These are phyloP conservation scores for Bostrychus sinensis DNA, from an alignment of 2,113 vertebrate species.

Conservation along the genomic window DNA sequence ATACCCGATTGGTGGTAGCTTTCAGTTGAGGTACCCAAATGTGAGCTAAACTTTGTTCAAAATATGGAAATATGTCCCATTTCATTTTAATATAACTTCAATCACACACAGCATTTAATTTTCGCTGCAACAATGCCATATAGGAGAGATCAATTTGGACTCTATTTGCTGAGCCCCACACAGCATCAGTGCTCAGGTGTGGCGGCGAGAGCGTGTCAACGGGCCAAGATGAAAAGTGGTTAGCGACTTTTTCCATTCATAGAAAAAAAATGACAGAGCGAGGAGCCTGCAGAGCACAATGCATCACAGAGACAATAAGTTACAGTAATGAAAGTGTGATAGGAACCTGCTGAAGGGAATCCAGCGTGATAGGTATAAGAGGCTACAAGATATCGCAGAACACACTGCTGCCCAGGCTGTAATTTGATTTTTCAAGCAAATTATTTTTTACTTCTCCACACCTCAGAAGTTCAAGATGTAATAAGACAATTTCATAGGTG, in stretches of 20 bases:
- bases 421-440: conserved; percentile 43
- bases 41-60: conserved; percentile 26
- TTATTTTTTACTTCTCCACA: conserved; percentile 8
- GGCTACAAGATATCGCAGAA: conserved; percentile 27
- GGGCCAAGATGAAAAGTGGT: conserved; percentile 66
- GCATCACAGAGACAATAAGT: conserved; percentile 71
- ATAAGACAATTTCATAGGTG: conserved; percentile 19
- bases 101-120: conserved; percentile 43
- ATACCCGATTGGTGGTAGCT: neutral
- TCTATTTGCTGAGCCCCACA: conserved; percentile 59
- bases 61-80: conserved; percentile 49
- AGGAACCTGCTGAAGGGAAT: conserved; percentile 73
- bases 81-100: conserved; percentile 55
- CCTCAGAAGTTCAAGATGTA: conserved; percentile 9
- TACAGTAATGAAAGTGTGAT: conserved; percentile 78
- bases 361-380: conserved; percentile 50
- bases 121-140: conserved; percentile 36
- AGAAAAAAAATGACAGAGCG: conserved; percentile 36
- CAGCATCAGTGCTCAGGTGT: conserved; percentile 67
- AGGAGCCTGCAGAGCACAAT: conserved; percentile 42
- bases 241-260: conserved; percentile 49
- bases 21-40: neutral
- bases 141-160: conserved; percentile 60
- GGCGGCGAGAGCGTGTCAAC: conserved; percentile 33
- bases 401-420: conserved; percentile 7